Evolutionary conservation across 2,113 vertebrate genomes (phyloP).

Genomic region (Microtus pennsylvanicus): DNA sequence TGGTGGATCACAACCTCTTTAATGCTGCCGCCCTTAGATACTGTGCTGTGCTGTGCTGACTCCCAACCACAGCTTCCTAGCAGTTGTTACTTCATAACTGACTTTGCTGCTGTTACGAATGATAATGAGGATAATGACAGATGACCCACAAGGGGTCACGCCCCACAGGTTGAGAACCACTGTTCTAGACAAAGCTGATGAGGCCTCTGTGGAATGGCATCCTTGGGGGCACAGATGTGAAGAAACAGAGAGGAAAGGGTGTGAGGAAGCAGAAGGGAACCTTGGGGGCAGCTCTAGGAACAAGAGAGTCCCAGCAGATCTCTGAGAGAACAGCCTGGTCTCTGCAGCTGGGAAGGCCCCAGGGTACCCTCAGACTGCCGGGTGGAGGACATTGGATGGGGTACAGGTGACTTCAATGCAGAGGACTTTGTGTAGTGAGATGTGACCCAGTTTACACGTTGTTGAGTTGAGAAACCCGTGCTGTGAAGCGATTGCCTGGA

Average conservation of each 20-base stretch:
- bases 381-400: background rate
- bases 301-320: background rate
- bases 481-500: background rate
- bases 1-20: background rate
- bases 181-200: background rate
- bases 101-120: background rate
- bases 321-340: background rate
- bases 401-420: fast-evolving
- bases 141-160: background rate
- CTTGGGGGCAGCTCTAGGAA: background rate
- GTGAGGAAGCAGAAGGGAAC: background rate
- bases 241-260: background rate
- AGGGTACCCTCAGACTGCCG: background rate
- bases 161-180: background rate
- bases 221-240: background rate
- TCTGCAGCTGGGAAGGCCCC: background rate
- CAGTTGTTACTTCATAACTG: background rate
- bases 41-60: background rate
- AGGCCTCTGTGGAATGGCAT: background rate
- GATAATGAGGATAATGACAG: background rate
- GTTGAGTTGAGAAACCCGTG: background rate
- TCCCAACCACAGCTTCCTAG: background rate
- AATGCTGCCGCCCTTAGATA: background rate
- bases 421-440: background rate
- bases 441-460: background rate